Conservation (phyloP, 53 echinoderm and acorn worm species). For the Astropecten irregularis region DNA sequence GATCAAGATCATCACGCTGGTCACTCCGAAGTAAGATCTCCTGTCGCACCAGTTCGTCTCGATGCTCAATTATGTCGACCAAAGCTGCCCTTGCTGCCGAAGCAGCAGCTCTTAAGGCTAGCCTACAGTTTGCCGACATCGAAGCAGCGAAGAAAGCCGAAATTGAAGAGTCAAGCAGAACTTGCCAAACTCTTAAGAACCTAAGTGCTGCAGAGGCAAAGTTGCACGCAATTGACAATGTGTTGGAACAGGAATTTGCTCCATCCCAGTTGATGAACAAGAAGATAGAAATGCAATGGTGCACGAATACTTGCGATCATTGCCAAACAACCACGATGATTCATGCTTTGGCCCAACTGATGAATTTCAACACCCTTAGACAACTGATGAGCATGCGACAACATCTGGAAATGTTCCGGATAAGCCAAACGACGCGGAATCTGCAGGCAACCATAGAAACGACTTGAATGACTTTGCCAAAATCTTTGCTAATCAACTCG, state of each 20-base stretch:
- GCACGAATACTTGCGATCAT: not conserved
- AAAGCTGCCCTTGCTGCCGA: constrained; percentile 2
- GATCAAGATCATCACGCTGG: not conserved
- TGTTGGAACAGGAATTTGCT: not conserved
- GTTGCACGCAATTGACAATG: not conserved
- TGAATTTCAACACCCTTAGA: too few species aligned
- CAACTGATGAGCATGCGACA: not conserved
- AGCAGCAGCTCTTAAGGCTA: constrained; percentile 24
- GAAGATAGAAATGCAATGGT: not conserved
- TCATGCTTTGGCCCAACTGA: not conserved
- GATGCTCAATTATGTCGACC: not conserved
- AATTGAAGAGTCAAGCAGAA: not conserved
- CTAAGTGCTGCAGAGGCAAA: not conserved
- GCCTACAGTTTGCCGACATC: not conserved
- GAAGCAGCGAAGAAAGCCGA: constrained; percentile 2
- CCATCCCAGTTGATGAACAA: not conserved
- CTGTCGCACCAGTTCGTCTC: not conserved
- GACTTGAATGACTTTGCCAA: too few species aligned
- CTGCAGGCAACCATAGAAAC: too few species aligned
- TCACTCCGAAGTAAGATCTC: constrained; percentile 9
- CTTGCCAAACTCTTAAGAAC: not conserved
- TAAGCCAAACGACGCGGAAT: too few species aligned
- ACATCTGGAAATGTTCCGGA: not conserved
- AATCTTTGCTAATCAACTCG: too few species aligned
- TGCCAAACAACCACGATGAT: not conserved